These are phyloP conservation scores for Brachionus sp. DNA, from an alignment of 1,140 invertebrate species.

Conservation along the genomic window DNA sequence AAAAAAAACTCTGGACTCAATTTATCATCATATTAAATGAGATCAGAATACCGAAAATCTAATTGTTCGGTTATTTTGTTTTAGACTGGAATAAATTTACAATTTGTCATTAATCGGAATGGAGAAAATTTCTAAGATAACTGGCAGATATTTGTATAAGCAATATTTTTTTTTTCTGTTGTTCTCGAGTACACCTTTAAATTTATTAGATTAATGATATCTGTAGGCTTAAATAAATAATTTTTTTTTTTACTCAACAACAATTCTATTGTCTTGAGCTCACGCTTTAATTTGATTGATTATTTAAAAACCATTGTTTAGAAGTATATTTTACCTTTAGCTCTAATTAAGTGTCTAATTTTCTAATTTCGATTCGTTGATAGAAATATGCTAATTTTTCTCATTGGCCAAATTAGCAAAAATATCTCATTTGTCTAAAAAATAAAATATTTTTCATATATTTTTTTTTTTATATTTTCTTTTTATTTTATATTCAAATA, in stretches of 20 bases:
- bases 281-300: conserved; percentile 41
- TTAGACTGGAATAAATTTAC: not conserved
- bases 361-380: not conserved
- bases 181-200: not conserved
- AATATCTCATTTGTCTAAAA: conserved; percentile 5
- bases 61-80: not conserved
- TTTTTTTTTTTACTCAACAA: not conserved
- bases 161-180: not conserved
- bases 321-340: not conserved
- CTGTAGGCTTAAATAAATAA: conserved; percentile 25
- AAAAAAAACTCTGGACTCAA: not conserved
- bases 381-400: not conserved
- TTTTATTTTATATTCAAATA: conserved; percentile 19
- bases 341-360: not conserved
- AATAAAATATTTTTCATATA: not conserved
- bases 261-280: not conserved
- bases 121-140: not conserved
- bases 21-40: not conserved
- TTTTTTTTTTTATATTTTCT: not conserved
- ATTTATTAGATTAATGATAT: conserved; percentile 29
- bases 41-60: not conserved
- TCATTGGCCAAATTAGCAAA: not conserved
- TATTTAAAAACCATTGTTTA: not conserved
- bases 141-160: conserved; percentile 15
- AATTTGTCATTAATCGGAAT: not conserved